Conservation (phyloP, 2,888 invertebrate genomes). For the Macrosoma leucophasiata region DNA sequence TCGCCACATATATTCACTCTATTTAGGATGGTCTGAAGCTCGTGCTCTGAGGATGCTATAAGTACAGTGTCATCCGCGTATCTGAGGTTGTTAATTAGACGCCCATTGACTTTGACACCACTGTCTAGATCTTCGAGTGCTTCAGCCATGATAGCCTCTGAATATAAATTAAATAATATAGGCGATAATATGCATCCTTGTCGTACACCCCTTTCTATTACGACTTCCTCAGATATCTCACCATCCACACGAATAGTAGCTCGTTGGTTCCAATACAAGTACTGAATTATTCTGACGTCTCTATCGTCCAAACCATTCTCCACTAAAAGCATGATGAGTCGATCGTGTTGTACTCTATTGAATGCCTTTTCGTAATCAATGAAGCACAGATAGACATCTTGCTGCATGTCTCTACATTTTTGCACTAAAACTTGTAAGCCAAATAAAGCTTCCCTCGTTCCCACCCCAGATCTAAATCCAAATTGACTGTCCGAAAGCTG, state of each 20-base stretch:
- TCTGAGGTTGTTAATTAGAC: neutral
- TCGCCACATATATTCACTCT: conserved; percentile 3
- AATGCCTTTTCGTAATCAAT: conserved; percentile 19
- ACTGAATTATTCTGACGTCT: conserved; percentile 12
- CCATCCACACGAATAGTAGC: conserved; percentile 6
- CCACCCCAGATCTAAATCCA: conserved; percentile 15
- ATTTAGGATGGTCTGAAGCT: conserved; percentile 2
- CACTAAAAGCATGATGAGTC: conserved; percentile 2
- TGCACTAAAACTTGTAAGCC: conserved; percentile 19
- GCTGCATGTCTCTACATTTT: conserved; percentile 20
- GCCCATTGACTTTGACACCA: conserved; percentile 4
- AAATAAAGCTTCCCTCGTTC: conserved; percentile 19
- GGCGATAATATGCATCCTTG: conserved; percentile 15
- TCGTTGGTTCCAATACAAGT: conserved; percentile 13
- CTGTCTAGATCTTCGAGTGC: neutral
- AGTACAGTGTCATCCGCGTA: conserved; percentile 5
- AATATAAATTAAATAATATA: conserved; percentile 13
- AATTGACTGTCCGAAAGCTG: no score
- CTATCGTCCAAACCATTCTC: conserved; percentile 14
- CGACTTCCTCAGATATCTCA: neutral
- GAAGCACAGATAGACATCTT: conserved; percentile 19
- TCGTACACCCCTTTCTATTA: conserved; percentile 7
- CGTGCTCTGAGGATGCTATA: conserved; percentile 2
- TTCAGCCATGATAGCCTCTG: conserved; percentile 4
- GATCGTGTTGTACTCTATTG: conserved; percentile 8